phyloP scores from a whole-genome alignment of 2,888 invertebrate species.

The Horisme vitalbata region DNA sequence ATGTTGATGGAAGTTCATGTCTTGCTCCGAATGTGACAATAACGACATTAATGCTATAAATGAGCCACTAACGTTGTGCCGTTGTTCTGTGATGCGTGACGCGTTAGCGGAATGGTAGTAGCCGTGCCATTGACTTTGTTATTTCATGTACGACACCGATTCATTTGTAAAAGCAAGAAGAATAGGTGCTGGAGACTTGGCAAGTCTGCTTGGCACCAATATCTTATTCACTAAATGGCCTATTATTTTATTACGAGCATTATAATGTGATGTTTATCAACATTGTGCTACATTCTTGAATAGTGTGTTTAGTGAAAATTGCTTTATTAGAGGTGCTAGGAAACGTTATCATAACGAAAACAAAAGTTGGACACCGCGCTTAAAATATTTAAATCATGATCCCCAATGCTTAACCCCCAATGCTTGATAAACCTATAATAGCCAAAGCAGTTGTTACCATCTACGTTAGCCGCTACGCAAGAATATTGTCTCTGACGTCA shows the following conservation, averaged over 20 bases:
- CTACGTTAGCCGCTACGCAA: constrained; percentile 12
- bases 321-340: too few relatives aligned
- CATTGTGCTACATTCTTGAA: too few relatives aligned
- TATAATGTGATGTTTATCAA: too few relatives aligned
- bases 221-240: too few relatives aligned
- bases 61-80: constrained; percentile 20
- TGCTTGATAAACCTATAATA: too few relatives aligned
- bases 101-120: constrained; percentile 16
- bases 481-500: constrained; percentile 45
- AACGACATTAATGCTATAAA: constrained; percentile 38
- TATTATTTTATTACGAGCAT: too few relatives aligned
- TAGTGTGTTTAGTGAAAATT: too few relatives aligned
- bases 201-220: neutral
- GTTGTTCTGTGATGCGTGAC: constrained; percentile 28
- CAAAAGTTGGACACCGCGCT: too few relatives aligned
- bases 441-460: neutral
- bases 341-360: too few relatives aligned
- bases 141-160: constrained; percentile 1
- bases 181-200: constrained; percentile 2
- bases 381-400: too few relatives aligned
- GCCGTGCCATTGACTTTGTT: constrained; percentile 30
- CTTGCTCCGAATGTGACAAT: constrained; percentile 47
- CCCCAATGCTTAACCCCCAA: too few relatives aligned
- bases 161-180: constrained; percentile 2
- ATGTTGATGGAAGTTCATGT: constrained; percentile 41